Evolutionary conservation across 1,140 invertebrate genomes (phyloP).

Genomic region (Polypedilum vanderplanki): DNA sequence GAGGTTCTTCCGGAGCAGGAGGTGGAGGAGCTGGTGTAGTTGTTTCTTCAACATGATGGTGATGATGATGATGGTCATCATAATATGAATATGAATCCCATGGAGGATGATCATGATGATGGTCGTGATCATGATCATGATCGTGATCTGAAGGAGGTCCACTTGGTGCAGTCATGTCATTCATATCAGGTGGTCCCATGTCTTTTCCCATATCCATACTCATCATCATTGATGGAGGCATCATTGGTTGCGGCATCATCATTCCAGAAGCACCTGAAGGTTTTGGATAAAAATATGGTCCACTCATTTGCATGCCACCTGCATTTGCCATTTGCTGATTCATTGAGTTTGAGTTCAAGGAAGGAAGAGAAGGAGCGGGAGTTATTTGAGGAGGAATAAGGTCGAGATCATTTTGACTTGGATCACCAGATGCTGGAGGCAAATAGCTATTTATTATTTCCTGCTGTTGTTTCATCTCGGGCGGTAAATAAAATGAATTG

Average conservation of each 20-base stretch:
- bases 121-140: constrained; percentile 41
- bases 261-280: neutral
- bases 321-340: constrained; percentile 2
- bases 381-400: neutral
- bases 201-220: constrained; percentile 11
- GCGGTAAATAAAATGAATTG: neutral
- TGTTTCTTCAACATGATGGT: constrained; percentile 34
- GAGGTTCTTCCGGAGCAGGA: constrained; percentile 44
- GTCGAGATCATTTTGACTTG: neutral
- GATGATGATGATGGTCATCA: constrained; percentile 43
- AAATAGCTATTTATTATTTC: constrained; percentile 29
- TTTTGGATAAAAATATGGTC: neutral
- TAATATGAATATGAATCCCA: constrained; percentile 38
- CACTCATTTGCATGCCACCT: neutral
- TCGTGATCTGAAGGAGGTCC: constrained; percentile 24
- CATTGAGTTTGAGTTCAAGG: neutral
- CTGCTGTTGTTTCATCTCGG: neutral
- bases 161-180: constrained; percentile 23
- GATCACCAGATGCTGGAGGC: constrained; percentile 16
- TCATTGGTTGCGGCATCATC: constrained; percentile 14
- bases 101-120: constrained; percentile 41
- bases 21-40: constrained; percentile 46
- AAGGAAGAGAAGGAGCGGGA: neutral
- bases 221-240: neutral
- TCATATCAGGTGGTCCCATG: constrained; percentile 30